These are phyloP conservation scores for Actinopyga echinites DNA, from an alignment of 53 echinoderm and acorn worm genomes.

Conservation along the genomic window DNA sequence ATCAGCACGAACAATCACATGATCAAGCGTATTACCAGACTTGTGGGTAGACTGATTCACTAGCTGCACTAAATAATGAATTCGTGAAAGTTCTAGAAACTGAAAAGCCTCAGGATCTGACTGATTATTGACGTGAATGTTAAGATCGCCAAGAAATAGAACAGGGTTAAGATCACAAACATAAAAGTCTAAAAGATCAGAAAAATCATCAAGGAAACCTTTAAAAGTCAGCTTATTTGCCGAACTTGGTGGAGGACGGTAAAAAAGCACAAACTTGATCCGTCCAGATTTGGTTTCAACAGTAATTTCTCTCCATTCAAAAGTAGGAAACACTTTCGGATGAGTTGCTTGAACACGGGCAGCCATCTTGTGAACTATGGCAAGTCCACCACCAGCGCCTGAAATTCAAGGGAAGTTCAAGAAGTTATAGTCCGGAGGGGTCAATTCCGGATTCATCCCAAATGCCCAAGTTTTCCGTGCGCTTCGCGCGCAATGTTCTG, in stretches of 20 bases:
- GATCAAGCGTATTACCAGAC: conserved; percentile 4
- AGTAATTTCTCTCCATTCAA: not conserved
- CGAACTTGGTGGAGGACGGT: not conserved
- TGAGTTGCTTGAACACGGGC: not conserved
- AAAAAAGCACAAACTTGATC: not conserved
- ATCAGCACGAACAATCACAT: not conserved
- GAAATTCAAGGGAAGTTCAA: too few relatives aligned
- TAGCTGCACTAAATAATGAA: not conserved
- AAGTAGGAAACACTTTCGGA: not conserved
- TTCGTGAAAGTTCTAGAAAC: not conserved
- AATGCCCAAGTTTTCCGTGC: too few relatives aligned
- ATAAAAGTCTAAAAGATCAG: too few relatives aligned
- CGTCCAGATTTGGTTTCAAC: not conserved
- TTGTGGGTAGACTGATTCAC: not conserved
- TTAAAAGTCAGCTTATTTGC: not conserved
- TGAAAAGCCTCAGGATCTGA: not conserved
- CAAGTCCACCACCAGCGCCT: conserved; percentile 1
- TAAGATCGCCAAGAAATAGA: too few relatives aligned
- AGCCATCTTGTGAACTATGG: not conserved
- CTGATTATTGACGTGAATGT: too few relatives aligned
- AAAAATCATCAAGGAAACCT: too few relatives aligned
- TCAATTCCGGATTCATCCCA: too few relatives aligned
- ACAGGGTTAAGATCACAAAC: too few relatives aligned
- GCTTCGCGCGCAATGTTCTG: too few relatives aligned
- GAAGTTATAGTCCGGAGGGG: too few relatives aligned